phyloP scores from a whole-genome alignment of 2,797 vertebrate species.

The Halcyon badia region DNA sequence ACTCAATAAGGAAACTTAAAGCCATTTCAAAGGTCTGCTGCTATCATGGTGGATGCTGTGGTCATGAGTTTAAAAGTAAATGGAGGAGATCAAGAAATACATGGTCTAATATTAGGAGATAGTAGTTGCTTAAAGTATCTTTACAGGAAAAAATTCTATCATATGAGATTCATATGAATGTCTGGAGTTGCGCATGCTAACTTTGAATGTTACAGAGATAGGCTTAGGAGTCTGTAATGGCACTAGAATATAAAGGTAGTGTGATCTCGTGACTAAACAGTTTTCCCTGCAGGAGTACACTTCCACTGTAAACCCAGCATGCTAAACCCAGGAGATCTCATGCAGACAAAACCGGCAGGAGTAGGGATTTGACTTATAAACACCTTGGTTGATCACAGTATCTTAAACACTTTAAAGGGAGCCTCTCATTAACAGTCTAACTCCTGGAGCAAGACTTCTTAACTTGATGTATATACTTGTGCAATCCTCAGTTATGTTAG shows the following conservation, averaged over 20 bases:
- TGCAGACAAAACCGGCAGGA: background rate
- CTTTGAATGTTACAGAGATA: background rate
- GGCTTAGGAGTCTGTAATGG: background rate
- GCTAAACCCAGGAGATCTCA: background rate
- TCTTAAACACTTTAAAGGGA: background rate
- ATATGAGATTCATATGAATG: background rate
- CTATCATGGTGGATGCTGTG: background rate
- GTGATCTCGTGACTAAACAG: background rate
- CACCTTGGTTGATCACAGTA: background rate
- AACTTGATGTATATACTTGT: background rate
- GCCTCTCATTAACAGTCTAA: background rate
- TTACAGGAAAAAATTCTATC: background rate
- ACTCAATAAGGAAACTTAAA: conserved; percentile 45
- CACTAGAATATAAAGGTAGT: background rate
- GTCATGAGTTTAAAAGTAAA: background rate
- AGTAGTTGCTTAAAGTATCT: background rate
- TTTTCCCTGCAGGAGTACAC: background rate
- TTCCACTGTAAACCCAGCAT: background rate
- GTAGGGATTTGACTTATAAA: background rate
- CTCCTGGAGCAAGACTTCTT: background rate
- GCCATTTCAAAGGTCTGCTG: conserved; percentile 64
- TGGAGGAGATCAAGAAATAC: background rate
- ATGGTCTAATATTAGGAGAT: background rate
- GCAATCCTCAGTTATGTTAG: background rate
- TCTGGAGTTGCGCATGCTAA: background rate